Base-by-base conservation (phyloP, 2,113 vertebrate species). In the Steatornis caripensis region DNA sequence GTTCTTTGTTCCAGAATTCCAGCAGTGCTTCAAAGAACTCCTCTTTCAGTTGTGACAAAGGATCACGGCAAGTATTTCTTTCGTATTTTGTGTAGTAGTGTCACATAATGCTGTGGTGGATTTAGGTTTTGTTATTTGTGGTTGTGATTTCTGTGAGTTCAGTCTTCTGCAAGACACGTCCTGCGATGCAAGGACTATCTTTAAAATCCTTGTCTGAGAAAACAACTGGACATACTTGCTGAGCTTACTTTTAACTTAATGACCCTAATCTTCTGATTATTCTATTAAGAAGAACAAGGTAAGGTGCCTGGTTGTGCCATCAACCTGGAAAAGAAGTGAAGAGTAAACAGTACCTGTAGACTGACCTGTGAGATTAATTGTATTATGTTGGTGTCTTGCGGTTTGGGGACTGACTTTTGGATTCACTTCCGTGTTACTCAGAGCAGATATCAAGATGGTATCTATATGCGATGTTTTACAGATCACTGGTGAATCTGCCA, bases 11-110 rank as follows among this genome's bases (percentile, higher is more conserved):
- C 15, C 82, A 98, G 98, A 97, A 81, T 68, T 96, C 93, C 4
- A 93, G 53, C 46, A 93, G 61, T 30, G 70, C 86, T 87, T 79
- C 34, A 1, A 96, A 87, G 37, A 93, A 84, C 7, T 85, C 85
- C 5, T 68, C 97, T 82, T 95, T 90, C 76, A 88, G 49, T 94
- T 89, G 96, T 95, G 96, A 98, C 78, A 92, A 97, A 78, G 90
- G 82, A 24, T 85, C 85, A 60, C 71, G 94, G 98, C 98, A 97
- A 98, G 98, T 98, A 77, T 60, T 79, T 30, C 1, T 62, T 53
- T 32, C 1, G 0, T 70, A 3, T 8, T 76, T 93, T 23, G 9
- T 9, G 26, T 34, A 15, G 22, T 39, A 48, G 39, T 10, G 3
- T 57, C 39, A 65, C 2, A 1, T 26, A 29, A 21, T 41, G 48